These are phyloP conservation scores for Tolmerus cingulatus DNA, from an alignment of 2,888 invertebrate species.

Conservation along the genomic window DNA sequence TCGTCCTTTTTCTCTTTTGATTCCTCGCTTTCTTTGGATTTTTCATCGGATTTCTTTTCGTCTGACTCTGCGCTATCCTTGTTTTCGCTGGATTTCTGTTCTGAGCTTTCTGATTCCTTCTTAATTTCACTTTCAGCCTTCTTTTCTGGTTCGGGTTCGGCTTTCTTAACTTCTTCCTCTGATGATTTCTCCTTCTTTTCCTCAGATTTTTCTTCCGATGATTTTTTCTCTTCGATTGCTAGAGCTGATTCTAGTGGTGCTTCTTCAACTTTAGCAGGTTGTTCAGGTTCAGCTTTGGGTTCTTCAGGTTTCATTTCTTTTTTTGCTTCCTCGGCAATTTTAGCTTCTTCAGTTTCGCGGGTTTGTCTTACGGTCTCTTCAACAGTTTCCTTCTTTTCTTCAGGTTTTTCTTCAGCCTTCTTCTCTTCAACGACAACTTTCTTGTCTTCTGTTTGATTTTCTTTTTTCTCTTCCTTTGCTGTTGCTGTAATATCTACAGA, in stretches of 20 bases:
- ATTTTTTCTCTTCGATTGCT: slow-evolving; percentile 55
- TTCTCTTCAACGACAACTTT: slow-evolving; percentile 45
- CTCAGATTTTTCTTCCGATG: slow-evolving; percentile 55
- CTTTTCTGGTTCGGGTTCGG: slow-evolving; percentile 49
- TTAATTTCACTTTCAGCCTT: slow-evolving; percentile 51
- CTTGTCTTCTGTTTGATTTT: slow-evolving; percentile 43
- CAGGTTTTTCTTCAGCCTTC: slow-evolving; percentile 54
- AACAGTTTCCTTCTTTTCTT: slow-evolving; percentile 52
- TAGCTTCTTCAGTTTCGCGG: slow-evolving; percentile 52
- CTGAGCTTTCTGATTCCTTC: slow-evolving; percentile 54
- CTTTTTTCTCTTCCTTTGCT: slow-evolving; percentile 43
- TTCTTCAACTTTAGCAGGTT: slow-evolving; percentile 56
- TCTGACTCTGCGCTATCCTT: slow-evolving; percentile 44
- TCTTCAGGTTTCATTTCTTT: slow-evolving; percentile 51
- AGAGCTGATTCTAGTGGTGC: slow-evolving; percentile 54
- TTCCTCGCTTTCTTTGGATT: slow-evolving; percentile 53
- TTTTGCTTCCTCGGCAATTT: slow-evolving; percentile 50
- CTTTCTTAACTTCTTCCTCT: slow-evolving; percentile 53
- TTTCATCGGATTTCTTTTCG: slow-evolving; percentile 50
- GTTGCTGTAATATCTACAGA: slow-evolving; percentile 43
- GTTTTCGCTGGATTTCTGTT: slow-evolving; percentile 49
- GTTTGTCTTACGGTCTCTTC: slow-evolving; percentile 53
- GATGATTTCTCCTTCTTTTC: slow-evolving; percentile 50
- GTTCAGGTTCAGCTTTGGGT: slow-evolving; percentile 53
- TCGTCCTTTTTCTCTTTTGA: slow-evolving; percentile 44